These are phyloP conservation scores for Meliscaeva auricollis DNA, from an alignment of 2,888 invertebrate species.

Conservation along the genomic window DNA sequence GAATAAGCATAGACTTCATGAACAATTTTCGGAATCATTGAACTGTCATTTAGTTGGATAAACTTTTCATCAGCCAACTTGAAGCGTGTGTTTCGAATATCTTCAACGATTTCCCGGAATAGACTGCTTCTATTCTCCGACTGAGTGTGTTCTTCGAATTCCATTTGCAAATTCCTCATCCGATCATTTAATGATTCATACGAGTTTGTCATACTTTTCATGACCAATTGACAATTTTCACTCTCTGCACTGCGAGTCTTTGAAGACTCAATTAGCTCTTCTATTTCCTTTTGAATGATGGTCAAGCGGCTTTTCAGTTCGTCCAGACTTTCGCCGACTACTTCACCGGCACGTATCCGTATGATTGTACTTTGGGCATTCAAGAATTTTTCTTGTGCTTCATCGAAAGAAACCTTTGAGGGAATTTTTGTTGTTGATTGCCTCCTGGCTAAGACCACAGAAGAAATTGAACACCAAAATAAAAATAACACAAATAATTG, in stretches of 20 bases:
- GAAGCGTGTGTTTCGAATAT: neutral
- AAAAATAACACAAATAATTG: neutral
- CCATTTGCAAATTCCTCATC: neutral
- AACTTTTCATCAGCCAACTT: constrained; percentile 26
- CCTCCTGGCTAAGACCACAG: neutral
- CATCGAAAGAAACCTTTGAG: neutral
- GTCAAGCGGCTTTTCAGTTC: constrained; percentile 16
- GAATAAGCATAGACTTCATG: constrained; percentile 35
- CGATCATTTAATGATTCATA: neutral
- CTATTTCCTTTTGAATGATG: neutral
- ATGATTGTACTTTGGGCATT: constrained; percentile 16
- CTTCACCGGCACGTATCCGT: constrained; percentile 8
- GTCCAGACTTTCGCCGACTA: neutral
- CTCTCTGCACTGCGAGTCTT: neutral
- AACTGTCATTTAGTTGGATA: neutral
- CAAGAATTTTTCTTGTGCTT: constrained; percentile 19
- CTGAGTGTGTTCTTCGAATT: neutral
- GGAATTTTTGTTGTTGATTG: neutral
- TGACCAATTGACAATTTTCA: neutral
- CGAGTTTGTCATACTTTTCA: neutral
- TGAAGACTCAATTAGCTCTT: neutral
- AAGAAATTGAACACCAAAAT: neutral
- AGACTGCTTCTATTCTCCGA: neutral
- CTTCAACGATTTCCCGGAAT: constrained; percentile 6
- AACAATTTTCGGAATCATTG: neutral